Conservation (phyloP, 2,113 vertebrate species). For the Candoia aspera region DNA sequence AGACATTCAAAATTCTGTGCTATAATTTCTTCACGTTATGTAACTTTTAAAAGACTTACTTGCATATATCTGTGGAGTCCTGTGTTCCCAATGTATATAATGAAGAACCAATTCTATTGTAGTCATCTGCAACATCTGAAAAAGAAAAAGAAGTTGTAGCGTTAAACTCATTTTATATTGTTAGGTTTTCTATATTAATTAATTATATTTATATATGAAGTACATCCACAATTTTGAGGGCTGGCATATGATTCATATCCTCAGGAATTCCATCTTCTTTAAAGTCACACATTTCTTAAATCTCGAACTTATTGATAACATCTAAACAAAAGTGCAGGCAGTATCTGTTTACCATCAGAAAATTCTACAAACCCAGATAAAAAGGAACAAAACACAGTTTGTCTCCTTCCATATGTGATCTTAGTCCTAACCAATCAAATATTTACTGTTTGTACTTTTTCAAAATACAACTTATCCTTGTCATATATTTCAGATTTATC, state of each 20-base stretch:
- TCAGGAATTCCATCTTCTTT: neutral
- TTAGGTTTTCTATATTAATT: neutral
- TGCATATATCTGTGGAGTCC: constrained; percentile 97
- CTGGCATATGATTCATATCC: neutral
- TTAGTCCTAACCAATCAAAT: neutral
- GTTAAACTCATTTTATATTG: constrained; percentile 50
- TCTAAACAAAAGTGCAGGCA: neutral
- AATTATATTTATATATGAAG: neutral
- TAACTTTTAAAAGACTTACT: constrained; percentile 77
- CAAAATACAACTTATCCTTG: neutral
- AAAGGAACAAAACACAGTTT: neutral
- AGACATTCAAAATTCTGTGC: neutral
- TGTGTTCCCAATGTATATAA: constrained; percentile 94
- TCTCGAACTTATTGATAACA: neutral
- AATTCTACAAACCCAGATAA: neutral
- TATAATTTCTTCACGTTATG: neutral
- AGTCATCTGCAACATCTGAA: constrained; percentile 93
- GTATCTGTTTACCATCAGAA: neutral
- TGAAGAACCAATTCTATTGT: constrained; percentile 97
- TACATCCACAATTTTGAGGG: neutral
- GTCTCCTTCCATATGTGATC: neutral
- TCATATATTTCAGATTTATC: neutral
- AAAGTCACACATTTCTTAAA: neutral
- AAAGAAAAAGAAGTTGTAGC: constrained; percentile 37
- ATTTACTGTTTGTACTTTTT: neutral